Evolutionary conservation across 2,797 vertebrate genomes (phyloP).

Genomic region (Euthynnus affinis): DNA sequence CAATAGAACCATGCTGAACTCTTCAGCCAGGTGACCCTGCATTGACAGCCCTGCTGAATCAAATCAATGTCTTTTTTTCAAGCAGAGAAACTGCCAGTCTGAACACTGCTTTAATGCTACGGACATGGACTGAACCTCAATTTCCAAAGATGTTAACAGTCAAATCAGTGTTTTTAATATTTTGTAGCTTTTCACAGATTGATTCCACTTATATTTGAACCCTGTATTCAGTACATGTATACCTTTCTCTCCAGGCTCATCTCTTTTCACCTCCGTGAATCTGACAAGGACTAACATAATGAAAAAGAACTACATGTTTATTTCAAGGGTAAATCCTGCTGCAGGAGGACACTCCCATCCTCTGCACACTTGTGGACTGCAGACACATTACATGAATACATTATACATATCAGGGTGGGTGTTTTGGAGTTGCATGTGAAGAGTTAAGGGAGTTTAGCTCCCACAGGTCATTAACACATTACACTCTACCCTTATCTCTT

Average conservation of each 20-base stretch:
- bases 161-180: not conserved
- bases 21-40: too few species aligned
- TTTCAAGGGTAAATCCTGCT: conserved; percentile 17
- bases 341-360: not conserved
- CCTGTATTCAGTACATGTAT: not conserved
- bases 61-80: not conserved
- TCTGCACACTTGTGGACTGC: not conserved
- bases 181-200: not conserved
- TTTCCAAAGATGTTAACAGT: not conserved
- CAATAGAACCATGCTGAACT: too few species aligned
- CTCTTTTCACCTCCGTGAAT: not conserved
- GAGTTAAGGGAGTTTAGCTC: not conserved
- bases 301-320: not conserved
- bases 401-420: not conserved
- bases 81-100: not conserved
- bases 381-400: conserved; percentile 7
- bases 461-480: conserved; percentile 15
- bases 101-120: not conserved
- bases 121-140: not conserved
- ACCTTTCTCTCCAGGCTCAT: not conserved
- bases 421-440: not conserved
- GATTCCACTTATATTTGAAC: not conserved
- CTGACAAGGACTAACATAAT: not conserved
- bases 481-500: not conserved
- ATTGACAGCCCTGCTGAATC: not conserved